Evolutionary conservation across 2,888 invertebrate species (phyloP).

Genomic region (Drosophila emarginata): DNA sequence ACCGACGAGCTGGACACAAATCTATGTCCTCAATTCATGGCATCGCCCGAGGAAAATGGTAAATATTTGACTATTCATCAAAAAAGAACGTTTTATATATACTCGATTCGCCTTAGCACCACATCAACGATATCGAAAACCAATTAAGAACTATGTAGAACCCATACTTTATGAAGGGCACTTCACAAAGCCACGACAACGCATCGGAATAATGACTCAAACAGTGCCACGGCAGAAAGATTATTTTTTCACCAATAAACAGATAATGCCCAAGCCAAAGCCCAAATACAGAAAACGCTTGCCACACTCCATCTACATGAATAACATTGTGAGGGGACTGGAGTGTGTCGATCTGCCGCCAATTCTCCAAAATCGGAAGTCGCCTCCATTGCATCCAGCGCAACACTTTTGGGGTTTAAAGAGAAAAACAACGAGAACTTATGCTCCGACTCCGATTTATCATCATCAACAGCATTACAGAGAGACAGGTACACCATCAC

Average conservation of each 20-base stretch:
- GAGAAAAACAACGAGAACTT: background rate
- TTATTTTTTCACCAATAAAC: constrained; percentile 60
- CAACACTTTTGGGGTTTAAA: constrained; percentile 22
- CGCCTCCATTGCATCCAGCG: background rate
- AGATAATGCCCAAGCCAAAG: constrained; percentile 60
- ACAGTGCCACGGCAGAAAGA: constrained; percentile 41
- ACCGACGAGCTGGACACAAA: constrained; percentile 57
- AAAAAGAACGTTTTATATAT: background rate
- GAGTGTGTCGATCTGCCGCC: constrained; percentile 41
- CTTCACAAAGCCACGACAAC: constrained; percentile 54
- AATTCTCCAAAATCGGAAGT: background rate
- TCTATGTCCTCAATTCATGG: constrained; percentile 58
- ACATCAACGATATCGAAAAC: constrained; percentile 43
- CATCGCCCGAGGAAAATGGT: constrained; percentile 35
- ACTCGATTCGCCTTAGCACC: background rate
- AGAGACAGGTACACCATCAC: background rate
- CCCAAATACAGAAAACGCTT: constrained; percentile 48
- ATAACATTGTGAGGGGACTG: constrained; percentile 63
- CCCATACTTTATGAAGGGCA: constrained; percentile 65
- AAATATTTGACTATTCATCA: background rate
- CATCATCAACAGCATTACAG: background rate
- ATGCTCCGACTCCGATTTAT: background rate
- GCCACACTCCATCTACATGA: constrained; percentile 66
- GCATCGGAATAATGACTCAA: constrained; percentile 26
- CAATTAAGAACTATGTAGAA: constrained; percentile 65